phyloP scores from a whole-genome alignment of 1,140 invertebrate species.

The Drosophila mauritiana region DNA sequence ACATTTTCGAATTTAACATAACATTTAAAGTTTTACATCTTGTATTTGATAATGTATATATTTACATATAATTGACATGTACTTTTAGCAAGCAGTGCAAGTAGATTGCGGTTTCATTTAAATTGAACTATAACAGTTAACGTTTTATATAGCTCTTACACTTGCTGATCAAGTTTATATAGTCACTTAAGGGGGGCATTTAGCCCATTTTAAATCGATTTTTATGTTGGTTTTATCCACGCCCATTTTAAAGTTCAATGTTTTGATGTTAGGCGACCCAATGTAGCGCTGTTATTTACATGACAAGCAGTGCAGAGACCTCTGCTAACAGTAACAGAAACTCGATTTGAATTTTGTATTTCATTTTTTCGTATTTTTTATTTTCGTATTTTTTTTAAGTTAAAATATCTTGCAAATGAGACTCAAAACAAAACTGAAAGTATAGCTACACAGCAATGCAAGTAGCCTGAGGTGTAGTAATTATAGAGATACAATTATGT shows the following conservation, averaged over 20 bases:
- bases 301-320: constrained; percentile 36
- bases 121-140: not conserved
- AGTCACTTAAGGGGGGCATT: not conserved
- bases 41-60: not conserved
- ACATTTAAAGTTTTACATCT: not conserved
- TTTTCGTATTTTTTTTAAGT: constrained; percentile 50
- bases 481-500: constrained; percentile 55
- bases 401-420: constrained; percentile 63
- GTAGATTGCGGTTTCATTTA: not conserved
- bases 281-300: constrained; percentile 55
- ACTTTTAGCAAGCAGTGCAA: constrained; percentile 10
- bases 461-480: constrained; percentile 19
- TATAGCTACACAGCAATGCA: constrained; percentile 46
- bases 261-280: constrained; percentile 36
- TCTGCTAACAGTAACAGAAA: constrained; percentile 27
- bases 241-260: constrained; percentile 22
- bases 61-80: not conserved
- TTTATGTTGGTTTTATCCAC: constrained; percentile 3
- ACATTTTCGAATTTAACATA: not conserved
- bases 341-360: constrained; percentile 32
- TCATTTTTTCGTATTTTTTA: constrained; percentile 50
- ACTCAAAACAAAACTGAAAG: constrained; percentile 53
- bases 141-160: not conserved
- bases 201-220: not conserved
- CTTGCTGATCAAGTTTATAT: not conserved